phyloP scores from a whole-genome alignment of 2,888 invertebrate species.

The Xylophagus ater region DNA sequence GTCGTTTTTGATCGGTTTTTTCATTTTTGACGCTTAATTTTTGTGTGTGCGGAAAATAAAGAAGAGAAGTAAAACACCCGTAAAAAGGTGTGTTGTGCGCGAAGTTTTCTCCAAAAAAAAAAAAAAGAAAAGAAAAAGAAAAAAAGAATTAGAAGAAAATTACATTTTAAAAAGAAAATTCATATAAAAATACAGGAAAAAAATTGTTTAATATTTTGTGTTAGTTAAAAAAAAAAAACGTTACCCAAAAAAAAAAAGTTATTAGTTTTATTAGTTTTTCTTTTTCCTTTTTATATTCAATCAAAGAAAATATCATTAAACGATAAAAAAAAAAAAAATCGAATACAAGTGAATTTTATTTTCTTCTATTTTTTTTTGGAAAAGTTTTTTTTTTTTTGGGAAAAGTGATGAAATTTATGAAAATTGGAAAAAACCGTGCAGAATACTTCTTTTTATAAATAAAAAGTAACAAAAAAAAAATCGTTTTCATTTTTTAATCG shows the following conservation, averaged over 20 bases:
- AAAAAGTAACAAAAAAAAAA: conserved; percentile 4
- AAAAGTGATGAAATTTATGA: conserved; percentile 10
- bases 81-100: conserved; percentile 23
- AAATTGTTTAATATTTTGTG: conserved; percentile 12
- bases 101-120: conserved; percentile 21
- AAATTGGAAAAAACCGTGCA: too few species aligned
- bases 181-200: conserved; percentile 10
- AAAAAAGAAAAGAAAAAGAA: conserved; percentile 11
- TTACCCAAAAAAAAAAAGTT: too few species aligned
- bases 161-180: conserved; percentile 9
- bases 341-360: too few species aligned
- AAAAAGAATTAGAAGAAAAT: conserved; percentile 1
- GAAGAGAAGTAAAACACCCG: conserved; percentile 11
- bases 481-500: neutral
- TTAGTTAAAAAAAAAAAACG: neutral
- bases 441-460: too few species aligned
- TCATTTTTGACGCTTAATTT: too few species aligned
- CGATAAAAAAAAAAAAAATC: too few species aligned
- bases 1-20: too few species aligned
- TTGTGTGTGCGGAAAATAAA: conserved; percentile 9
- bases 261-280: too few species aligned
- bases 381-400: conserved; percentile 6
- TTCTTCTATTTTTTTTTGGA: too few species aligned
- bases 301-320: too few species aligned
- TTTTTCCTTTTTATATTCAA: too few species aligned